Conservation (phyloP, 2,797 vertebrate species). For the Emydoidea blandingii region DNA sequence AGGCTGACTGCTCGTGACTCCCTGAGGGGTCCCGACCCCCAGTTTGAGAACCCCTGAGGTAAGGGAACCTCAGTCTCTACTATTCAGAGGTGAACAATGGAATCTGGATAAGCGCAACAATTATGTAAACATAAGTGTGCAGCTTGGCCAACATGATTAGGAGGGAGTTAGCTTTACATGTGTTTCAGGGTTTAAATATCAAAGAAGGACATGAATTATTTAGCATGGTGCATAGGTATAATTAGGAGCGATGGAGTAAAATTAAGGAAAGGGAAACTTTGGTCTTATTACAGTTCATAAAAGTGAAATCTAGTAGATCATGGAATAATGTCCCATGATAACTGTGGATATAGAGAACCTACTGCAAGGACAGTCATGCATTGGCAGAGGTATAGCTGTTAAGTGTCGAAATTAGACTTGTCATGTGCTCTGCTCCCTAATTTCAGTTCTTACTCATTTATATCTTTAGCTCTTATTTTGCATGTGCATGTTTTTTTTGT, state of each 20-base stretch:
- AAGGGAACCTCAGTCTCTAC: rapidly evolving
- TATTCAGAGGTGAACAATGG: background rate
- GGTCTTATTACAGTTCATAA: background rate
- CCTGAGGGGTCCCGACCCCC: too few species aligned
- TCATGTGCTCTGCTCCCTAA: background rate
- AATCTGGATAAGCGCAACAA: rapidly evolving
- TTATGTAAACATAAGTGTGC: background rate
- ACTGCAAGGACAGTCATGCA: background rate
- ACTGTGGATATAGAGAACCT: background rate
- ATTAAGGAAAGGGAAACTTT: background rate
- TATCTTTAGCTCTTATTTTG: slow-evolving; percentile 16
- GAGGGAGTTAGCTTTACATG: background rate
- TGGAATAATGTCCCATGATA: background rate
- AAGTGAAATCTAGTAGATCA: background rate
- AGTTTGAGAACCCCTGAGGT: too few species aligned
- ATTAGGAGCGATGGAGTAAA: background rate
- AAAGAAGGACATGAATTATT: background rate
- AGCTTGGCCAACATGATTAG: background rate
- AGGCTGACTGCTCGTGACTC: too few species aligned
- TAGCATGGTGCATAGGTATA: background rate
- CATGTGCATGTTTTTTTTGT: background rate
- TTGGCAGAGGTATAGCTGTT: background rate
- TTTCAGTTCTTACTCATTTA: slow-evolving; percentile 40
- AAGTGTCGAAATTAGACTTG: rapidly evolving
- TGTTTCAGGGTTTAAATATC: background rate